Evolutionary conservation across 1,140 invertebrate genomes (phyloP).

Genomic region (Ceratoteleas bidentatus): DNA sequence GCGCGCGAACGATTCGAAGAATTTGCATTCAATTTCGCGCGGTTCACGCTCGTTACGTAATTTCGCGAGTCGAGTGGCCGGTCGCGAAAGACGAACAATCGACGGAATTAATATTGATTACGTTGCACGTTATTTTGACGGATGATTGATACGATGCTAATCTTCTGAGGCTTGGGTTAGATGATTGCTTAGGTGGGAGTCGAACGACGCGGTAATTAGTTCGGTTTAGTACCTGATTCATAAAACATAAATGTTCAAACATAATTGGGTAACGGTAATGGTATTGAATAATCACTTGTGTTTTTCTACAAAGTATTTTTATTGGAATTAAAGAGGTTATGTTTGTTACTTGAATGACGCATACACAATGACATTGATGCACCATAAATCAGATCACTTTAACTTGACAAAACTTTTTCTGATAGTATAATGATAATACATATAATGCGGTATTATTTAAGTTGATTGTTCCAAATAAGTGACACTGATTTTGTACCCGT

Average conservation of each 20-base stretch:
- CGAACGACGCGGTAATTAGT: constrained; percentile 27
- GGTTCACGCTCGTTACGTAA: constrained; percentile 3
- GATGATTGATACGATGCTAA: constrained; percentile 27
- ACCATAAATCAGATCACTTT: too few species aligned
- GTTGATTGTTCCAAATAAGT: too few species aligned
- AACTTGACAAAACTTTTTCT: too few species aligned
- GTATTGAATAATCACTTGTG: too few species aligned
- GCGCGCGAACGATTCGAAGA: constrained; percentile 4
- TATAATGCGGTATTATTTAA: too few species aligned
- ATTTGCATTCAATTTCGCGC: constrained; percentile 8
- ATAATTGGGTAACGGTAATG: too few species aligned
- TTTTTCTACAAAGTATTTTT: too few species aligned
- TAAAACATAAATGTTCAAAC: constrained; percentile 30
- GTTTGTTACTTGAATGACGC: too few species aligned
- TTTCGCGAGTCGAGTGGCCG: neutral
- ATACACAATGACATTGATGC: too few species aligned
- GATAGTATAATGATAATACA: too few species aligned
- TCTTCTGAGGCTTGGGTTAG: constrained; percentile 7
- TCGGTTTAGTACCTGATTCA: constrained; percentile 18
- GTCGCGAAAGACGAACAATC: constrained; percentile 14
- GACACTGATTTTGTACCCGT: too few species aligned
- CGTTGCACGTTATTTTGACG: constrained; percentile 24
- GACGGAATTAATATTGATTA: constrained; percentile 27
- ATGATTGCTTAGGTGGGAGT: constrained; percentile 18
- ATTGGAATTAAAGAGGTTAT: too few species aligned